Percentiles rank a stretch among this genome's conserved stretches.
phyloP scores from a whole-genome alignment of 1,140 invertebrate genomes.

The Drosophila nigrodunni region DNA sequence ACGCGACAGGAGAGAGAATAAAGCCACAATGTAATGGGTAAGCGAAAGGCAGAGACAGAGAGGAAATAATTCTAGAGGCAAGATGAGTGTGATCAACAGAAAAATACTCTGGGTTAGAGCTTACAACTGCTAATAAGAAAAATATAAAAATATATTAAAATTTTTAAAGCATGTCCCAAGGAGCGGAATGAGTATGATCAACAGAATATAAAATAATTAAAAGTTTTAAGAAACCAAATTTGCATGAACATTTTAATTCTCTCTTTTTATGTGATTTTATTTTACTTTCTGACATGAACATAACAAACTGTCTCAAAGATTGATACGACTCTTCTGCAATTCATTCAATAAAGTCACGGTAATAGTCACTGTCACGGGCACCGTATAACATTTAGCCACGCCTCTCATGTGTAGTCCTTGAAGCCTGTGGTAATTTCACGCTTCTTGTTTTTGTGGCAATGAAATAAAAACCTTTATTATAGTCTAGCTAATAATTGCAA shows the following conservation, averaged over 20 bases:
- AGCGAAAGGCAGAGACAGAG: not conserved
- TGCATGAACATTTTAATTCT: too few relatives aligned
- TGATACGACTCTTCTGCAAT: not conserved
- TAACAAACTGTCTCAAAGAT: not conserved
- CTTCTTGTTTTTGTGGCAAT: constrained; percentile 43
- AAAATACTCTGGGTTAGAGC: too few relatives aligned
- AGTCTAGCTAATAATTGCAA: constrained; percentile 52
- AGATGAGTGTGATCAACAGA: not conserved
- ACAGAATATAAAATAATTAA: too few relatives aligned
- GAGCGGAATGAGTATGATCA: too few relatives aligned
- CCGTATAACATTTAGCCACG: not conserved
- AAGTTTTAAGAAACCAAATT: too few relatives aligned
- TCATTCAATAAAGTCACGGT: constrained; percentile 6
- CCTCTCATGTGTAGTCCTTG: constrained; percentile 1
- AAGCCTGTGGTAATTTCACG: constrained; percentile 40
- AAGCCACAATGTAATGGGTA: not conserved
- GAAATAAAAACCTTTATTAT: constrained; percentile 64
- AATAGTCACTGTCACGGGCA: constrained; percentile 7
- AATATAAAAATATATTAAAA: too few relatives aligned
- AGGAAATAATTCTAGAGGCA: not conserved
- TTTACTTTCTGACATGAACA: too few relatives aligned
- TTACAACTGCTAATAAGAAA: too few relatives aligned
- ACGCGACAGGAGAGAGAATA: not conserved
- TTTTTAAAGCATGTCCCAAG: not conserved
- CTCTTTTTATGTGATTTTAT: too few relatives aligned